phyloP scores from a whole-genome alignment of 92 coral and sea anemone species.

The Micromussa lordhowensis region DNA sequence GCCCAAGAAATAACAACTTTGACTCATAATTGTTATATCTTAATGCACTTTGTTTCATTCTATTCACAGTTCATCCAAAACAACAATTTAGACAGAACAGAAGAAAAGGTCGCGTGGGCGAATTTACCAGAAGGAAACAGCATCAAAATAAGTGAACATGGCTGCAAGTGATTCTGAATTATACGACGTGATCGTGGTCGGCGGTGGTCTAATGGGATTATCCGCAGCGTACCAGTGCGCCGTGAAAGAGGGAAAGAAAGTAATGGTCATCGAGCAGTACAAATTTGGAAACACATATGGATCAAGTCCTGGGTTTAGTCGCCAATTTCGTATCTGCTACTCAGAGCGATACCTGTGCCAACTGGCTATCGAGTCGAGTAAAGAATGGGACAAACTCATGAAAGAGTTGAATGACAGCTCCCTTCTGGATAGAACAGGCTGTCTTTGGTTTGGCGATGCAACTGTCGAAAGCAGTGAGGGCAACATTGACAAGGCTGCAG shows the following conservation, averaged over 20 bases:
- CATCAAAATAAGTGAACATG: constrained; percentile 8
- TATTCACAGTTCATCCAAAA: constrained; percentile 4
- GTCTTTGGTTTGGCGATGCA: constrained; percentile 63
- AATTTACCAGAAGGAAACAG: neutral
- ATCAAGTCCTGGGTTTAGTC: constrained; percentile 60
- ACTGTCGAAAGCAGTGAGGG: constrained; percentile 58
- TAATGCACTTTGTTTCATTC: neutral
- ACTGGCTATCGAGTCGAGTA: constrained; percentile 43
- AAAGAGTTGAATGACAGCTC: constrained; percentile 43
- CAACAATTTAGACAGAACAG: neutral
- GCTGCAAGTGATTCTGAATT: constrained; percentile 23
- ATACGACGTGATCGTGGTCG: constrained; percentile 58
- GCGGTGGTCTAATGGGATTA: constrained; percentile 58
- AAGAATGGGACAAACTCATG: constrained; percentile 46
- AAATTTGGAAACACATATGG: constrained; percentile 51
- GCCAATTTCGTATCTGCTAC: constrained; percentile 57
- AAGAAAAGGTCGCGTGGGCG: neutral
- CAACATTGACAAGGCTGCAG: constrained; percentile 46
- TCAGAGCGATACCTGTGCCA: constrained; percentile 53
- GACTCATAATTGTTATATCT: no score
- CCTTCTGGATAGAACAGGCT: constrained; percentile 58
- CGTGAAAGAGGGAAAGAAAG: constrained; percentile 46
- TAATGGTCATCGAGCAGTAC: constrained; percentile 50
- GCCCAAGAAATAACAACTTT: no score
- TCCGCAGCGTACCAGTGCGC: constrained; percentile 55